Evolutionary conservation across 1,140 invertebrate species (phyloP).

Genomic region (Hyposmocoma kahamanoa): DNA sequence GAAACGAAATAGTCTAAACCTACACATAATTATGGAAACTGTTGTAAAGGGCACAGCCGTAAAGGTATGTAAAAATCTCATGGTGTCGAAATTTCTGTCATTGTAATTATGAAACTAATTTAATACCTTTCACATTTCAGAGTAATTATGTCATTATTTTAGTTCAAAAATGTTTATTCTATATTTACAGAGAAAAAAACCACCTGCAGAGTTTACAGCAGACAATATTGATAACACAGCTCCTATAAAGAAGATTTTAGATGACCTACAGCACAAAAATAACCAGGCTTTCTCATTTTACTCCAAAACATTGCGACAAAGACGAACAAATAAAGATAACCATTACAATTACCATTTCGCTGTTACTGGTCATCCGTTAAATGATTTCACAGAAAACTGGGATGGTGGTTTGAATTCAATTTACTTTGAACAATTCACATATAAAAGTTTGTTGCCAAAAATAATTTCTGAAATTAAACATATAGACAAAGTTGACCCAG

Average conservation of each 20-base stretch:
- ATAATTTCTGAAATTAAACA: constrained; percentile 38
- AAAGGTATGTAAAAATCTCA: too few relatives aligned
- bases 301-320: constrained; percentile 28
- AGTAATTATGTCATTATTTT: too few relatives aligned
- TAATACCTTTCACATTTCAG: too few relatives aligned
- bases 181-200: constrained; percentile 5
- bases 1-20: too few relatives aligned
- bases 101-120: too few relatives aligned
- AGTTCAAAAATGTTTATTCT: too few relatives aligned
- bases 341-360: constrained; percentile 28
- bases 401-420: constrained; percentile 39
- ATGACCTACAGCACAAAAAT: constrained; percentile 27
- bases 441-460: constrained; percentile 50
- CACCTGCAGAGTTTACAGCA: neutral
- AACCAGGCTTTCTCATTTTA: constrained; percentile 38
- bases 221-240: constrained; percentile 35
- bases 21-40: too few relatives aligned
- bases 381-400: constrained; percentile 47
- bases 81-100: too few relatives aligned
- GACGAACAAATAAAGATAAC: constrained; percentile 13
- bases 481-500: constrained; percentile 38
- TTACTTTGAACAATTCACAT: constrained; percentile 48
- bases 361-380: constrained; percentile 43
- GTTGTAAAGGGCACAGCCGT: too few relatives aligned
- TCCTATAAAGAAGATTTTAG: constrained; percentile 34